Base-by-base conservation (phyloP, 2,113 vertebrate species). In the Rhipidura dahli region DNA sequence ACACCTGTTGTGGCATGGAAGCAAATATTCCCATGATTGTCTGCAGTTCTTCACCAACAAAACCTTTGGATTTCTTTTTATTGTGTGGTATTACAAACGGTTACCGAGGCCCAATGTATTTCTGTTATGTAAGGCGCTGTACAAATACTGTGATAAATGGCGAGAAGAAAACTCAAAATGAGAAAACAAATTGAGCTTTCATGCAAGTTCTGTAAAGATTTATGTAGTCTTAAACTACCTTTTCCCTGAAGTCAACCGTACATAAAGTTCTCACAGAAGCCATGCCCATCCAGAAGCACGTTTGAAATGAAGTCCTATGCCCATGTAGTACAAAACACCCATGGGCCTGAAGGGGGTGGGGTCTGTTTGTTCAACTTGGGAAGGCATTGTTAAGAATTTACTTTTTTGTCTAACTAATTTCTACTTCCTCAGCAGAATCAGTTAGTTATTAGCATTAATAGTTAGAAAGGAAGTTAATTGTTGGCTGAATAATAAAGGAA, bases 241-340 rank as follows among this genome's bases (percentile, higher is more conserved):
- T 91, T 89, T 75, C 19, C 12, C 3, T 63, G 3, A 80, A 72
- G 30, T 69, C 28, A 26, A 1, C 64, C 33, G 16, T 39, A 30
- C 1, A 0, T 71, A 9, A 87, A 69, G 23, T 59, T 84, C 59
- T 86, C 39, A 72, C 37, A 63, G 31, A 53, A 66, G 39, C 69
- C 39, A 7, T 54, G n/a, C 24, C 10, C 0, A 5, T 90, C 57
- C 53, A 91, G 49, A 51, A 27, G 11, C 8, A 16, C 6, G 9
- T 76, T 78, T 76, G 27, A 87, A 65, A 27, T 3, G 2, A 83
- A 53, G 3, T 31, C 0, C 0, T 53, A 1, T 21, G 78, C 39
- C 33, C 11, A 1, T 2, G 4, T 42, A 15, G 11, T 7, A 28
- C 3, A 1, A 23, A 78, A 42, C 1, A 1, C 15, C 45, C 30